Conservation (phyloP, 2,113 vertebrate genomes). For the Corythaeola cristata region DNA sequence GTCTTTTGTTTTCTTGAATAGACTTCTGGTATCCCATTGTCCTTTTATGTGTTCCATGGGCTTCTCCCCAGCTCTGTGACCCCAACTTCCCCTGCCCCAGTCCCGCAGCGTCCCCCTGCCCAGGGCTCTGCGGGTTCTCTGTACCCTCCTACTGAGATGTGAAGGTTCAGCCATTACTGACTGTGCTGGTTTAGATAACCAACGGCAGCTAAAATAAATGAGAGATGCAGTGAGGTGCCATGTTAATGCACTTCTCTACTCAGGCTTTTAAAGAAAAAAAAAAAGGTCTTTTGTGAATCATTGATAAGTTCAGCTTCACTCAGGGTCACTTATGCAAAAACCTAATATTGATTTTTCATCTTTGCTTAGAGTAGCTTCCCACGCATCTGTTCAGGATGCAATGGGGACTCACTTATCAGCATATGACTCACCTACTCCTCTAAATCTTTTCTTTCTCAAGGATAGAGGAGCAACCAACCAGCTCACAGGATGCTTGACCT, state of each 20-base stretch:
- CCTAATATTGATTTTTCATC: slow-evolving; percentile 57
- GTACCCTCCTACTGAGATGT: not conserved
- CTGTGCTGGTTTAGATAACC: not conserved
- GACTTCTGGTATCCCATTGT: not conserved
- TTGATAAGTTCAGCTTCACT: slow-evolving; percentile 51
- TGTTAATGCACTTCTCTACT: slow-evolving; percentile 23
- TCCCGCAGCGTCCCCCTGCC: accelerated
- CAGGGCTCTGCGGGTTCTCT: not conserved
- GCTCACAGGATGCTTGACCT: slow-evolving; percentile 41
- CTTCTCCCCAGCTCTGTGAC: not conserved
- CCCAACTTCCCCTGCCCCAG: not conserved
- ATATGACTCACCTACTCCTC: slow-evolving; percentile 65
- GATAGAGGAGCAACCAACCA: slow-evolving; percentile 23
- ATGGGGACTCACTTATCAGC: slow-evolving; percentile 48
- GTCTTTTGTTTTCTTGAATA: slow-evolving; percentile 4
- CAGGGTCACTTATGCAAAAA: slow-evolving; percentile 63
- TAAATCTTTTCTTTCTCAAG: slow-evolving; percentile 41
- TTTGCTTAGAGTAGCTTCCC: slow-evolving; percentile 52
- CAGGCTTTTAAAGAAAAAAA: slow-evolving; percentile 30
- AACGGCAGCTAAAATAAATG: not conserved
- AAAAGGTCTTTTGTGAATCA: slow-evolving; percentile 36
- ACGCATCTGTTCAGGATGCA: slow-evolving; percentile 41
- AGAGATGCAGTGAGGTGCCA: not conserved
- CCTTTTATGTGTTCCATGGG: not conserved
- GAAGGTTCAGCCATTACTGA: not conserved